Percentiles rank a stretch among this genome's conserved stretches.
Conservation (phyloP, 2,888 invertebrate genomes). For the Hanleya hanleyi region DNA sequence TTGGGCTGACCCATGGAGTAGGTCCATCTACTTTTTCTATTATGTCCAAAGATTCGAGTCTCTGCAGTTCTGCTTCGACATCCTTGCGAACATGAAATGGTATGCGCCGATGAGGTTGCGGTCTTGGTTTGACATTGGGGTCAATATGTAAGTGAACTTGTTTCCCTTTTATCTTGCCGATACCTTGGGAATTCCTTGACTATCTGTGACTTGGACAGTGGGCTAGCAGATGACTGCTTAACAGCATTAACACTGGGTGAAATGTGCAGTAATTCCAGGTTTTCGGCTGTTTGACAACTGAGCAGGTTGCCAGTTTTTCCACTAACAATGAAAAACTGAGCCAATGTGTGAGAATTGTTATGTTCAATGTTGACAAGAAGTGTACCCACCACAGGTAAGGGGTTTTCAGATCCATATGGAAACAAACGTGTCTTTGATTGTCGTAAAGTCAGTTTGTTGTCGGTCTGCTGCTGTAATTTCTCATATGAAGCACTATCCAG, state of each 20-base stretch:
- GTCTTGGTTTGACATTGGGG: constrained; percentile 25
- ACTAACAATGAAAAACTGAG: background rate
- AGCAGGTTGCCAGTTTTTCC: background rate
- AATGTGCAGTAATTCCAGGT: background rate
- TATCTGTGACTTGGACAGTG: no score
- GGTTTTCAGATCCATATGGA: constrained; percentile 4
- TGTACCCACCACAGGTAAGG: background rate
- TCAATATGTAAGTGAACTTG: constrained; percentile 33
- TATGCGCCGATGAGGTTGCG: constrained; percentile 20
- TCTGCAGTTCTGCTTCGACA: constrained; percentile 26
- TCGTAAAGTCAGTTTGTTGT: background rate
- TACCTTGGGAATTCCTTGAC: no score
- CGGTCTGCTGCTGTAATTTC: background rate
- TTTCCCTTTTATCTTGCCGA: constrained; percentile 29
- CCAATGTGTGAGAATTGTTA: background rate
- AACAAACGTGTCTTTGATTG: background rate
- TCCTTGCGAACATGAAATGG: constrained; percentile 34
- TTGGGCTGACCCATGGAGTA: constrained; percentile 27
- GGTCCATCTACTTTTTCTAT: constrained; percentile 40
- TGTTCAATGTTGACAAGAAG: background rate
- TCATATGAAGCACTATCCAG: no score
- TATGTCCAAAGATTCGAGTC: constrained; percentile 27
- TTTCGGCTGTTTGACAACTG: background rate
- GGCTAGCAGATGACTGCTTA: no score
- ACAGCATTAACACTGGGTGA: no score